Percentiles rank a stretch among this genome's conserved stretches.
Conservation (phyloP, 2,888 invertebrate genomes). For the Linnaemya tessellans region DNA sequence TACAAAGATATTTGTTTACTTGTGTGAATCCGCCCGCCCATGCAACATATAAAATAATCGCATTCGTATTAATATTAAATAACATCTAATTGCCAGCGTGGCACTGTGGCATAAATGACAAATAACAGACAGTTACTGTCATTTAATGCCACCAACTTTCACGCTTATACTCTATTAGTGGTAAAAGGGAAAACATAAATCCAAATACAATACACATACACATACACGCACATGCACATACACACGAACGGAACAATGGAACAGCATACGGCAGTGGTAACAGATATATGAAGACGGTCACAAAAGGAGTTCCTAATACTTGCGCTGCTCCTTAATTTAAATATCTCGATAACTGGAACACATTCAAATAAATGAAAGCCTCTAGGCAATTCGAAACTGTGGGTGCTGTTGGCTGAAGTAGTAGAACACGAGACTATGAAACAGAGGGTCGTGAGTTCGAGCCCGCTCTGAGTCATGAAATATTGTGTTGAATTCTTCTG, state of each 20-base stretch:
- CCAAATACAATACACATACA: constrained; percentile 14
- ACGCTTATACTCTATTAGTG: constrained; percentile 60
- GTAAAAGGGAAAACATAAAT: constrained; percentile 32
- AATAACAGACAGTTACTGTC: constrained; percentile 70
- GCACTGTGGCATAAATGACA: constrained; percentile 62
- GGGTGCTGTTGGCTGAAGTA: no score
- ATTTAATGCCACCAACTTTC: constrained; percentile 66
- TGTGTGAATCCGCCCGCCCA: constrained; percentile 2
- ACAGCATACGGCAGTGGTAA: neutral
- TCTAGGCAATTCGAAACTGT: no score
- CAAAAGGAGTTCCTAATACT: neutral
- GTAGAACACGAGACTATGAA: no score
- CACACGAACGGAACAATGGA: neutral
- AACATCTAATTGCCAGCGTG: constrained; percentile 61
- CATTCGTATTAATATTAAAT: constrained; percentile 36
- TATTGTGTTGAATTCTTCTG: no score
- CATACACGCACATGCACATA: neutral
- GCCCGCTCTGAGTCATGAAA: no score
- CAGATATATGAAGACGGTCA: neutral
- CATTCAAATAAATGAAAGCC: no score
- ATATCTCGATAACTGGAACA: no score
- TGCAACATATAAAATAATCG: neutral
- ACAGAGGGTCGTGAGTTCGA: no score
- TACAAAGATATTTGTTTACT: constrained; percentile 11
- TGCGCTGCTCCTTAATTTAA: no score